Evolutionary conservation across 2,797 vertebrate species (phyloP).

Genomic region (Labeo calbasu): DNA sequence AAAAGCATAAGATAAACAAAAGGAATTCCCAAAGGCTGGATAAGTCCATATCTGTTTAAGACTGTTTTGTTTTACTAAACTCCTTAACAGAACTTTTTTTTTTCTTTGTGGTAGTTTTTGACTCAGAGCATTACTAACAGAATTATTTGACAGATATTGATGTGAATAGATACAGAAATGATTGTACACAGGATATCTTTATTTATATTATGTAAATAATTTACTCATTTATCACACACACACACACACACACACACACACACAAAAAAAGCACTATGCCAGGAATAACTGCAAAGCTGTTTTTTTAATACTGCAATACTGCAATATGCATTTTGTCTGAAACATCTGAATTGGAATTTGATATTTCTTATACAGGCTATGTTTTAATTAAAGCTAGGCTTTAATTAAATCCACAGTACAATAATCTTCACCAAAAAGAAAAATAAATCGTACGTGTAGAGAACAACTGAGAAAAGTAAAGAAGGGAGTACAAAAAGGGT

Average conservation of each 20-base stretch:
- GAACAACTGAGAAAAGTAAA: not conserved
- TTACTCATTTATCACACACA: not conserved
- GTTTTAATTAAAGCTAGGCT: not conserved
- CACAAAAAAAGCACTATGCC: not conserved
- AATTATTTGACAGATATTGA: not conserved
- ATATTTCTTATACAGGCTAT: conserved; percentile 9
- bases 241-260: too few species aligned
- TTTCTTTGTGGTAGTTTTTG: not conserved
- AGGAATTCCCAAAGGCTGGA: conserved; percentile 61
- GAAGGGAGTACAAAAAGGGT: not conserved
- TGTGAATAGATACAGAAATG: not conserved
- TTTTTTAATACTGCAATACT: not conserved
- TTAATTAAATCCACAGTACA: not conserved
- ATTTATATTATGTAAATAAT: conserved; percentile 12
- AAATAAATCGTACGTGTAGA: not conserved
- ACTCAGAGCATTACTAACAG: not conserved
- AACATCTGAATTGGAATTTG: not conserved
- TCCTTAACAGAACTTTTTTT: not conserved
- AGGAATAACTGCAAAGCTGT: not conserved
- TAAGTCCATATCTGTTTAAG: conserved; percentile 52
- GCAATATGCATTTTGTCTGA: not conserved
- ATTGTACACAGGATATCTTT: not conserved
- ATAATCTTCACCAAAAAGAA: not conserved
- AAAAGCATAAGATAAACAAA: conserved; percentile 62
- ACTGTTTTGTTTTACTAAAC: conserved; percentile 54